phyloP scores from a whole-genome alignment of 1,140 invertebrate genomes.

The Bombus difficillimus region DNA sequence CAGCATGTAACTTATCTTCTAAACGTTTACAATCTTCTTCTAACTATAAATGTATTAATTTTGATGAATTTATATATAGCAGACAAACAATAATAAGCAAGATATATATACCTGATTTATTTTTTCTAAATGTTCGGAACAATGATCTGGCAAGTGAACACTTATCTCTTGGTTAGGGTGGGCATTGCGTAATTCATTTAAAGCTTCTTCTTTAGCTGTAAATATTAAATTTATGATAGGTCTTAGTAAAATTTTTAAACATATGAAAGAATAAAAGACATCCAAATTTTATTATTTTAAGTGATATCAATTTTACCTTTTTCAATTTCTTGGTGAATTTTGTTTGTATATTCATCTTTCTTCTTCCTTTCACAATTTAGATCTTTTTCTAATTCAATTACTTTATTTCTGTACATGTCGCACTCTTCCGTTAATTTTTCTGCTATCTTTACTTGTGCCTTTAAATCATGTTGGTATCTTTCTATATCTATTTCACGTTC shows the following conservation, averaged over 20 bases:
- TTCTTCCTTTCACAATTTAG: constrained; percentile 72
- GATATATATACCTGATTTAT: constrained; percentile 72
- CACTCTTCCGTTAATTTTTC: constrained; percentile 72
- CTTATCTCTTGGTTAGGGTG: constrained; percentile 77
- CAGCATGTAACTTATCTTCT: constrained; percentile 74
- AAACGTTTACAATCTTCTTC: constrained; percentile 76
- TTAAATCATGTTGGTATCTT: constrained; percentile 69
- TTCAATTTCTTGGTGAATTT: constrained; percentile 77
- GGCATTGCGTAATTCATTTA: constrained; percentile 76
- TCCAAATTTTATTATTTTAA: constrained; percentile 8
- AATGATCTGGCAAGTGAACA: constrained; percentile 75
- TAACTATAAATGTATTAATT: constrained; percentile 59
- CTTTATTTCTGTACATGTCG: constrained; percentile 71
- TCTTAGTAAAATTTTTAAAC: constrained; percentile 9
- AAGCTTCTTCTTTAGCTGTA: constrained; percentile 77
- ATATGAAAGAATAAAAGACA: not conserved
- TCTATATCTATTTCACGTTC: constrained; percentile 67
- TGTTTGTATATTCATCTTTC: constrained; percentile 73
- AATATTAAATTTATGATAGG: constrained; percentile 32
- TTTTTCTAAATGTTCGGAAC: constrained; percentile 78
- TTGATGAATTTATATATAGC: constrained; percentile 24
- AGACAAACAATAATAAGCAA: constrained; percentile 23
- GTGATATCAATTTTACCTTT: constrained; percentile 62
- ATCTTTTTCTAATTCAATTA: constrained; percentile 78
- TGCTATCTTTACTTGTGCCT: constrained; percentile 69